Evolutionary conservation across 1,140 invertebrate species (phyloP), one percentile per base, ranked within the genome.

Genomic region (Sarcophaga bullata): DNA sequence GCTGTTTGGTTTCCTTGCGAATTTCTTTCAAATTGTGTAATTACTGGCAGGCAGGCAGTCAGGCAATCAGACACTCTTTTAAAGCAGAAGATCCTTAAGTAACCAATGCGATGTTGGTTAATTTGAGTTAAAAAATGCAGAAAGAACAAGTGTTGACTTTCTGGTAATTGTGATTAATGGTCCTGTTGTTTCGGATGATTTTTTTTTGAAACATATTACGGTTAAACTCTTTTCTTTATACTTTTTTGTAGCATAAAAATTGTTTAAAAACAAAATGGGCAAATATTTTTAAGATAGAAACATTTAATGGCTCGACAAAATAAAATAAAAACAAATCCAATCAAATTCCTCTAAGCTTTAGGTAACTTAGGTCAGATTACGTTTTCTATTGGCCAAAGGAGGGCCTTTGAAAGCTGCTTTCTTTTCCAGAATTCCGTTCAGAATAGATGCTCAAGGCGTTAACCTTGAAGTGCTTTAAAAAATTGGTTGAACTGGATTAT

Each of bases 151-250:
- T 50, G n/a, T 78, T 78, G 48, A 78, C 75, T 78, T 68, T 76
- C 50, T 50, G 48, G 75, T 78, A 78, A 78, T 78, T 78, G 75
- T 78, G 75, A 78, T 78, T 78, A 78, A 78, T 78, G 75, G n/a
- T 10, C 17, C 62, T 17, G n/a, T 17, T 68, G 62, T 78, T 78
- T 78, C 15, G n/a, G 62, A 9, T 11, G 8, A 19, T 19, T 25
- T 10, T 54, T 54, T 19, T 72, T 25, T 72, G 62, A n/a, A n/a
- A n/a, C 48, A n/a, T 75, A 15, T 50, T 50, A 13, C 8, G 73
- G 73, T n/a, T n/a, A 48, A 48, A 48, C 13, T 10, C n/a, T 50
- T 78, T 50, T 50, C 19, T 76, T 68, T 25, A 68, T 7, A 68
- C 6, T 19, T 68, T 68, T 68, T 68, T 68, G 17, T 68, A 68